Percentiles rank a stretch among this genome's conserved stretches.
Conservation (phyloP, 2,113 vertebrate genomes). For the Chamaea fasciata region DNA sequence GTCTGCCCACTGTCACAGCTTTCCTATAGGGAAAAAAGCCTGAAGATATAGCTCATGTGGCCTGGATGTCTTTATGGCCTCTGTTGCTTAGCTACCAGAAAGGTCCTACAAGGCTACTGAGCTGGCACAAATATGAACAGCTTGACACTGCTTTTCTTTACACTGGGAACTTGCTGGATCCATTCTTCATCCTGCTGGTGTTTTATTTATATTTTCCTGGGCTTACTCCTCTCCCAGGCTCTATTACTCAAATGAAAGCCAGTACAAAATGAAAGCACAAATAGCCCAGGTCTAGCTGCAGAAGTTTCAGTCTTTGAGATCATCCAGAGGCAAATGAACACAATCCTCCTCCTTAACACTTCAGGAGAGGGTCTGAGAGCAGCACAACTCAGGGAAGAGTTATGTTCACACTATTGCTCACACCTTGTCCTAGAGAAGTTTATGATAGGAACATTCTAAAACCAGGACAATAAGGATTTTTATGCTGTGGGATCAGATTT, state of each 20-base stretch:
- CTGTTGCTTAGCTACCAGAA: slow-evolving; percentile 45
- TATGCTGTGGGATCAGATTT: neutral
- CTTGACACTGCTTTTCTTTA: neutral
- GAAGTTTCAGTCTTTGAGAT: neutral
- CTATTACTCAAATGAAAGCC: neutral
- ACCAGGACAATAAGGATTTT: neutral
- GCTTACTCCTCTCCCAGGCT: neutral
- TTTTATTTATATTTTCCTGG: neutral
- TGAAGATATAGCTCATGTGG: neutral
- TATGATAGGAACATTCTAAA: neutral
- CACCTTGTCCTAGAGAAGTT: neutral
- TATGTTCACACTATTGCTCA: neutral
- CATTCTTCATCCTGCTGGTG: neutral
- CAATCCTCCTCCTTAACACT: neutral
- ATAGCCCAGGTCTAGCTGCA: neutral
- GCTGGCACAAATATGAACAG: neutral
- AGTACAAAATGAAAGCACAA: neutral
- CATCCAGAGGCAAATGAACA: neutral
- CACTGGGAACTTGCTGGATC: neutral
- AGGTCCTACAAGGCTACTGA: neutral
- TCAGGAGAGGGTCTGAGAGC: neutral
- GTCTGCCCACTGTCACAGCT: neutral
- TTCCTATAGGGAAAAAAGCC: neutral
- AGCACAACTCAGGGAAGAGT: neutral
- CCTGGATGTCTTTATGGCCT: neutral